Conservation (phyloP, 2,888 invertebrate species). For the Tetranychus piercei region DNA sequence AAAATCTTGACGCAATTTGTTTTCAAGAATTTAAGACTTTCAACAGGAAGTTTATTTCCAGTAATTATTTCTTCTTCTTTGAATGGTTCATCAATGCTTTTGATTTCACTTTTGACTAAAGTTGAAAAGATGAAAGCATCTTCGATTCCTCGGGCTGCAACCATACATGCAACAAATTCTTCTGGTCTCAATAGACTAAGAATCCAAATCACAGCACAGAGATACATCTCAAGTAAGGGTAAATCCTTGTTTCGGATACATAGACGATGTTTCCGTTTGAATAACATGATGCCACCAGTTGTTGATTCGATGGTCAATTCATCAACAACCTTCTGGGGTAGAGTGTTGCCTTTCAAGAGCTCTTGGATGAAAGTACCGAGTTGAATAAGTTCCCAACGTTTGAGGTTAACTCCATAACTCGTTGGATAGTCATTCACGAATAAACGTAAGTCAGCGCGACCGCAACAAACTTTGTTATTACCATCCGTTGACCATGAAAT, state of each 20-base stretch:
- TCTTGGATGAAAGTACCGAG: background rate
- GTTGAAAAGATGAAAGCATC: background rate
- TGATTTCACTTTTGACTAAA: background rate
- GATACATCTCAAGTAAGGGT: background rate
- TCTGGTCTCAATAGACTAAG: background rate
- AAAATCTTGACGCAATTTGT: too few relatives aligned
- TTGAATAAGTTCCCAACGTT: background rate
- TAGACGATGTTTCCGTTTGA: background rate
- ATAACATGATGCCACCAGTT: background rate
- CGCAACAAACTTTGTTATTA: background rate
- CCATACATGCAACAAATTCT: background rate
- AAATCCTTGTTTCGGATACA: background rate
- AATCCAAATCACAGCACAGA: background rate
- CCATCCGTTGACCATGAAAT: background rate
- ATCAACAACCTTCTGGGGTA: background rate
- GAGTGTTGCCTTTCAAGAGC: background rate
- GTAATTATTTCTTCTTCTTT: background rate
- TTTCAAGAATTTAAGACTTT: background rate
- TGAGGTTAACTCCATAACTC: background rate
- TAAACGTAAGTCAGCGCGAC: background rate
- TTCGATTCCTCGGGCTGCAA: background rate
- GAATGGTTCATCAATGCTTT: background rate
- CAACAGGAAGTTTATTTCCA: background rate
- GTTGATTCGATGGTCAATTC: background rate
- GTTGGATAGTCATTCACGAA: background rate